These are phyloP conservation scores for Ceyx cyanopectus DNA, from an alignment of 2,113 vertebrate species.

Conservation along the genomic window DNA sequence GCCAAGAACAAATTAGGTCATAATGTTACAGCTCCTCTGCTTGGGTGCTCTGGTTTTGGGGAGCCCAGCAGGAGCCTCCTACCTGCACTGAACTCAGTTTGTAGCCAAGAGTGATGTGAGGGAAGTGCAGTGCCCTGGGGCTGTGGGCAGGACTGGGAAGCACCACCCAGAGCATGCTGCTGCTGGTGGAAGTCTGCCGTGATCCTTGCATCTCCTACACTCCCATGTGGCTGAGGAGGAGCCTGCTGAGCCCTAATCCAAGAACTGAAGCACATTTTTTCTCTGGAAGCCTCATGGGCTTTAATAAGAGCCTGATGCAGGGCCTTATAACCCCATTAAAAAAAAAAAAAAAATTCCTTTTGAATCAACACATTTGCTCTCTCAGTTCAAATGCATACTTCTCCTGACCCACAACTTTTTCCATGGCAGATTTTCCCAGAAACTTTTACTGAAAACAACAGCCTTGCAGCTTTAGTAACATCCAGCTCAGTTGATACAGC, in stretches of 20 bases:
- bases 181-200: background rate
- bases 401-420: background rate
- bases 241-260: background rate
- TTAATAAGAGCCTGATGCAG: background rate
- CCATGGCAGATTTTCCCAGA: background rate
- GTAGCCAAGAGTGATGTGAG: fast-evolving
- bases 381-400: background rate
- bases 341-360: background rate
- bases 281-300: background rate
- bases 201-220: fast-evolving
- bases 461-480: background rate
- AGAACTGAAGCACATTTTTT: background rate
- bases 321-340: background rate
- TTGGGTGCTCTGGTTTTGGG: background rate
- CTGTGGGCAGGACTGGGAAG: fast-evolving
- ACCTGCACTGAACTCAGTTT: background rate
- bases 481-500: background rate
- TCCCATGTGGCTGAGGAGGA: background rate
- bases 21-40: background rate
- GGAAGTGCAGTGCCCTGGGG: fast-evolving
- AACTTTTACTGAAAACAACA: background rate
- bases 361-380: background rate
- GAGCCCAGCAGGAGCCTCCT: background rate
- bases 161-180: background rate
- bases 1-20: background rate